Evolutionary conservation across 2,113 vertebrate genomes (phyloP).

Genomic region (Pyrgilauda ruficollis): DNA sequence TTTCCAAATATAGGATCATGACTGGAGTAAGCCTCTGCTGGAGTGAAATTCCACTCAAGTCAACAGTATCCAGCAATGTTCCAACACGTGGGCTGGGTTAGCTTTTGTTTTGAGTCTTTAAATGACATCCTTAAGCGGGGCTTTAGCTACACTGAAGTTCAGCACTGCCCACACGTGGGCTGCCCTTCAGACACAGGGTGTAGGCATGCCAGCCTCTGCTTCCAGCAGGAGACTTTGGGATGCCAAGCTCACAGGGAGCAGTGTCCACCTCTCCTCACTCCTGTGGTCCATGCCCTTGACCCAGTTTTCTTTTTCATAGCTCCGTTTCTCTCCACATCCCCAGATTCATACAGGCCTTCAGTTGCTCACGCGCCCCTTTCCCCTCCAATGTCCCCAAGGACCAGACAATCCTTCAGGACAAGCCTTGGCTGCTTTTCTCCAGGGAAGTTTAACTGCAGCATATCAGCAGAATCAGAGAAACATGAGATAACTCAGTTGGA

Average conservation of each 20-base stretch:
- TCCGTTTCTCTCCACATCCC: not conserved
- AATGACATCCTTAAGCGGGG: not conserved
- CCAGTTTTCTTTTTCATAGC: not conserved
- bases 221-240: not conserved
- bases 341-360: fast-evolving
- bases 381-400: not conserved
- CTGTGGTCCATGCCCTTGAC: not conserved
- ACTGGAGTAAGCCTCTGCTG: not conserved
- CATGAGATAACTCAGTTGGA: not conserved
- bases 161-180: not conserved
- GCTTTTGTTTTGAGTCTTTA: not conserved
- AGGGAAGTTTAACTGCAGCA: not conserved
- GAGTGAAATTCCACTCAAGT: slow-evolving; percentile 8
- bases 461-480: not conserved
- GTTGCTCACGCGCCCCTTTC: fast-evolving
- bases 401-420: not conserved
- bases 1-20: not conserved
- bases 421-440: not conserved
- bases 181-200: not conserved
- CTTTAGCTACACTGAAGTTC: not conserved
- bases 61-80: not conserved
- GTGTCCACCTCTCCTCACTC: not conserved
- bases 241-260: not conserved
- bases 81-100: not conserved
- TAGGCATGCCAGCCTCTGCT: fast-evolving